These are phyloP conservation scores for Chromis chromis DNA, from an alignment of 2,797 vertebrate genomes.

Conservation along the genomic window DNA sequence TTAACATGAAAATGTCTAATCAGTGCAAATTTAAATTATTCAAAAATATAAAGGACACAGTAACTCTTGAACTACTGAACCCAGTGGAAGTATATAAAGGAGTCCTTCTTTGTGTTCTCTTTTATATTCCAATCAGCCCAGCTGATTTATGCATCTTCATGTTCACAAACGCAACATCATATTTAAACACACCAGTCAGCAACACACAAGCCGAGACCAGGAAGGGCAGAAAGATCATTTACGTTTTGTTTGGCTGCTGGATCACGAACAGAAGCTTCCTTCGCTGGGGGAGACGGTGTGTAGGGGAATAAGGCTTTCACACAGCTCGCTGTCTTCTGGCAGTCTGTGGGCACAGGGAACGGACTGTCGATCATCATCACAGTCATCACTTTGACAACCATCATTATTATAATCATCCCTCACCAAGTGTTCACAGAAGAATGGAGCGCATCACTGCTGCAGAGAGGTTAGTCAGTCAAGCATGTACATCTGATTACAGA, in stretches of 20 bases:
- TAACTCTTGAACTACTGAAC: background rate
- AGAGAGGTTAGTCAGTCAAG: slow-evolving; percentile 44
- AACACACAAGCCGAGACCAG: background rate
- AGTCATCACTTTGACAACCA: slow-evolving; percentile 37
- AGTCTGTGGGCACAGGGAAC: slow-evolving; percentile 77
- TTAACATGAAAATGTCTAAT: background rate
- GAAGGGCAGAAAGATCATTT: slow-evolving; percentile 10
- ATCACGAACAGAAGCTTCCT: slow-evolving; percentile 85
- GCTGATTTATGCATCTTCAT: background rate
- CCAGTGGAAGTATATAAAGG: background rate
- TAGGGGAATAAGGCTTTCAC: slow-evolving; percentile 94
- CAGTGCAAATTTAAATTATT: background rate
- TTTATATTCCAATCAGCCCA: background rate
- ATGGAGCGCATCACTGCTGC: slow-evolving; percentile 17
- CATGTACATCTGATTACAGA: slow-evolving; percentile 52
- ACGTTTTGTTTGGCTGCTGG: slow-evolving; percentile 59
- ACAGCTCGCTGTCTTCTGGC: slow-evolving; percentile 92
- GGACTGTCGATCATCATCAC: slow-evolving; percentile 56
- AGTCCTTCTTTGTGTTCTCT: background rate
- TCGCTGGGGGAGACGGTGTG: slow-evolving; percentile 87
- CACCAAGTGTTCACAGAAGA: slow-evolving; percentile 44
- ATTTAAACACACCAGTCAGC: background rate
- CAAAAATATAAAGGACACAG: background rate
- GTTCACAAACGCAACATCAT: background rate
- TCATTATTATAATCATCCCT: slow-evolving; percentile 57